phyloP scores from a whole-genome alignment of 2,797 vertebrate genomes.

The Micrastur ruficollis region DNA sequence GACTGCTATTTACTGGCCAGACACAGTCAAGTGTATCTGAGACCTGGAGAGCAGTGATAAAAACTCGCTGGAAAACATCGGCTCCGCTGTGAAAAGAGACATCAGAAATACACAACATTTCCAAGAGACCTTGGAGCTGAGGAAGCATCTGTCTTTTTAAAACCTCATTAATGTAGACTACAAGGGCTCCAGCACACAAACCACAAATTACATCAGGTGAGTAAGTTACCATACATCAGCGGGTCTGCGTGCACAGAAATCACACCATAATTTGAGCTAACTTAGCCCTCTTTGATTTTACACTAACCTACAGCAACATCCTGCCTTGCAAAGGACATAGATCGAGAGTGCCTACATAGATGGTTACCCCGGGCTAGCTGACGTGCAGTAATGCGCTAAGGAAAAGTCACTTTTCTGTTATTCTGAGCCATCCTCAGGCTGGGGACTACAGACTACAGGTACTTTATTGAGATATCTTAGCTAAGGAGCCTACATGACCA shows the following conservation, averaged over 20 bases:
- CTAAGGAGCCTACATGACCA: not conserved
- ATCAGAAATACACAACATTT: constrained; percentile 28
- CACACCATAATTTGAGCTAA: not conserved
- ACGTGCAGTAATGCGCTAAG: not conserved
- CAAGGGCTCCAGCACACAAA: constrained; percentile 20
- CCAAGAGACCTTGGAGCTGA: constrained; percentile 41
- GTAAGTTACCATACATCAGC: constrained; percentile 39
- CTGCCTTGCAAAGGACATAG: not conserved
- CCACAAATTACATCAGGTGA: constrained; percentile 53
- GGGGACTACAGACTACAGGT: not conserved
- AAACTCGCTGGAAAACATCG: not conserved
- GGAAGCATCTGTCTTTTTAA: constrained; percentile 53
- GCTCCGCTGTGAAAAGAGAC: not conserved
- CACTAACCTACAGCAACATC: not conserved
- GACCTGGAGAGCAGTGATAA: not conserved
- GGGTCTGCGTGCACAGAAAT: not conserved
- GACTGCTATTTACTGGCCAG: not conserved
- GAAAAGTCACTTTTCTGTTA: not conserved
- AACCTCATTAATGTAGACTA: constrained; percentile 35
- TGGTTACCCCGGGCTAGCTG: not conserved
- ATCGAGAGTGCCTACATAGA: not conserved
- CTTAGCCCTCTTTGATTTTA: not conserved
- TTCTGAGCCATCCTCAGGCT: not conserved
- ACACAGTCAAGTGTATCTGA: not conserved
- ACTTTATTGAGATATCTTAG: not conserved